Evolutionary conservation across 2,797 vertebrate species (phyloP), one percentile per base, ranked within the genome.

Genomic region (Periophthalmus magnuspinnatus): DNA sequence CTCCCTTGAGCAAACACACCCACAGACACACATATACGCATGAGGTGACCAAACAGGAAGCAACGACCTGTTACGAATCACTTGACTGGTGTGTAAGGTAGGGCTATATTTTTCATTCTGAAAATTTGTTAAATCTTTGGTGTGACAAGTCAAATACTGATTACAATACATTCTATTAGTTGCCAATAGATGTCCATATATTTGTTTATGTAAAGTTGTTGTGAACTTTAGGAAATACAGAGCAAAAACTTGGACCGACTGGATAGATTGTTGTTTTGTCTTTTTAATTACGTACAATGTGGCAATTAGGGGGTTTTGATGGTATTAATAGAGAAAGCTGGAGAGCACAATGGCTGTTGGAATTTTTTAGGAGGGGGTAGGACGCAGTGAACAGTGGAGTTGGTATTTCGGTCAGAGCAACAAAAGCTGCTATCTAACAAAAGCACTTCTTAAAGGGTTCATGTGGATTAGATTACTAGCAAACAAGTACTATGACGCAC

Each of bases 1-100:
- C 86, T 90, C 88, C 87, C 84, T 74, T 87, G 74, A 57, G 72
- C 83, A 90, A 85, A 85, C 83, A 84, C 81, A 79, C 77, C 72
- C 75, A 59, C 69, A 45, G 41, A 38, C 22, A 68, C 69, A 70
- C 71, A 68, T 45, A 59, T 50, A 66, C 33, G 58, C 73, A 66
- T 34, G 61, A 73, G 88, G 75, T 78, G 74, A 72, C 81, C 83
- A 86, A 89, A 90, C 91, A 91, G 90, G 89, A 91, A 92, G 83
- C 79, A 55, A 54, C 13, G 75, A 83, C 70, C 79, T 83, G 85
- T 77, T 76, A 57, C 50, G 60, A 38, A 45, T 32, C 67, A 85
- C 63, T 74, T 78, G 74, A 67, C 74, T 61, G 70, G 71, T 36
- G 83, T 61, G 28, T 72, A 82, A 87, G 90, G 91, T 91, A 89